Conservation (phyloP, 2,888 invertebrate species). For the Rhagonycha lutea region DNA sequence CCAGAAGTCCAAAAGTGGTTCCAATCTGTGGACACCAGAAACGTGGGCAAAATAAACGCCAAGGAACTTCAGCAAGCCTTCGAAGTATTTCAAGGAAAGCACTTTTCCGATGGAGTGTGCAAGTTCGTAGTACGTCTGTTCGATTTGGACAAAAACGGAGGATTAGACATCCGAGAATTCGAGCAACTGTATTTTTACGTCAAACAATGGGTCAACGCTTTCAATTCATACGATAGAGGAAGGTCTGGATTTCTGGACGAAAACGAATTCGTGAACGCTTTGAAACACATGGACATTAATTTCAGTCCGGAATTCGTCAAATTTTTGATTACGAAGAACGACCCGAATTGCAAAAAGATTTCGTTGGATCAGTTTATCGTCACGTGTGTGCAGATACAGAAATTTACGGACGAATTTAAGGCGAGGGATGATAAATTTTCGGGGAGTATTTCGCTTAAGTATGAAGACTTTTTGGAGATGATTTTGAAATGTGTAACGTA, state of each 20-base stretch:
- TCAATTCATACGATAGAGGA: constrained; percentile 45
- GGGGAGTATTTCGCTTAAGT: constrained; percentile 48
- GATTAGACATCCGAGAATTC: constrained; percentile 48
- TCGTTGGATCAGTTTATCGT: constrained; percentile 51
- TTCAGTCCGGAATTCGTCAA: constrained; percentile 46
- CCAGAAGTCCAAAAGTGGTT: constrained; percentile 46
- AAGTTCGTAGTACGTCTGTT: constrained; percentile 51
- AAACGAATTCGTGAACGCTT: constrained; percentile 43
- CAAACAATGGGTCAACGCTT: constrained; percentile 49
- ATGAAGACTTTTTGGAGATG: constrained; percentile 50
- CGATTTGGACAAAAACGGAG: constrained; percentile 49
- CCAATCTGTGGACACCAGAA: constrained; percentile 38
- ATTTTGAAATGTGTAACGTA: constrained; percentile 40
- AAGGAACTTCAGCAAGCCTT: constrained; percentile 49
- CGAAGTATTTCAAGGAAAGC: constrained; percentile 47
- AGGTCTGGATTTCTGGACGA: constrained; percentile 46
- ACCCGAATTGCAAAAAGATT: constrained; percentile 44
- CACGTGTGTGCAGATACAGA: constrained; percentile 53
- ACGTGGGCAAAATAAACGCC: constrained; percentile 44
- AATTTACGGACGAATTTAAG: constrained; percentile 51
- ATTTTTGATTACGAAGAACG: constrained; percentile 44
- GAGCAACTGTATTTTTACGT: constrained; percentile 49
- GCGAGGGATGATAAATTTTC: constrained; percentile 45
- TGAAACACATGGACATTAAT: constrained; percentile 47
- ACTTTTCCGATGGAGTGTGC: constrained; percentile 47